Evolutionary conservation across 2,888 invertebrate genomes (phyloP).

Genomic region (Dolichomitus sp.): DNA sequence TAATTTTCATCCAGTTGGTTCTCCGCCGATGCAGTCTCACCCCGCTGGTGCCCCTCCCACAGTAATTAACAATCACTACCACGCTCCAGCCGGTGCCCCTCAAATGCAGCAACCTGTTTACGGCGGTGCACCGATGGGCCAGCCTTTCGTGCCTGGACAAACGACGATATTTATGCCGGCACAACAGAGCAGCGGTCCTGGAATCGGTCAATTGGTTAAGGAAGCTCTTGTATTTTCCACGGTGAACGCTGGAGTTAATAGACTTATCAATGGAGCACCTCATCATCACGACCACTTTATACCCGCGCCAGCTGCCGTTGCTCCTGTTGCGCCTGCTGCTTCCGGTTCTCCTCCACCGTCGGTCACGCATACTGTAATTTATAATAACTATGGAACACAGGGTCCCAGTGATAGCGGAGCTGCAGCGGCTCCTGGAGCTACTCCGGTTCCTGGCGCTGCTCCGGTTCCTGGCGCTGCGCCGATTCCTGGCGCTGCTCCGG

Average conservation of each 20-base stretch:
- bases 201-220: constrained; percentile 76
- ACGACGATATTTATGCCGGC: constrained; percentile 70
- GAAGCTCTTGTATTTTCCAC: constrained; percentile 77
- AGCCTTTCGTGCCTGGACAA: constrained; percentile 76
- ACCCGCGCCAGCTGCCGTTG: constrained; percentile 2
- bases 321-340: background rate
- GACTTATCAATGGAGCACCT: constrained; percentile 73
- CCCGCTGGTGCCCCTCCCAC: constrained; percentile 49
- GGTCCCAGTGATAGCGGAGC: constrained; percentile 27
- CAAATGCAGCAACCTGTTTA: constrained; percentile 71
- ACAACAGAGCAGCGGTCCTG: constrained; percentile 68
- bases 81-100: constrained; percentile 58
- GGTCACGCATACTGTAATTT: constrained; percentile 70
- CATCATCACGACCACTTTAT: constrained; percentile 60
- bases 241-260: constrained; percentile 76
- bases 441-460: background rate
- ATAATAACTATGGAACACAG: constrained; percentile 74
- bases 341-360: constrained; percentile 56
- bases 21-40: constrained; percentile 51
- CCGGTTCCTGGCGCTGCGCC: background rate
- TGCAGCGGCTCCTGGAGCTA: background rate
- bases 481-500: background rate
- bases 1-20: constrained; percentile 35
- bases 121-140: constrained; percentile 72
- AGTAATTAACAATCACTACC: constrained; percentile 73